Evolutionary conservation across 2,888 invertebrate genomes (phyloP).

Genomic region (Cheilosia grossa): DNA sequence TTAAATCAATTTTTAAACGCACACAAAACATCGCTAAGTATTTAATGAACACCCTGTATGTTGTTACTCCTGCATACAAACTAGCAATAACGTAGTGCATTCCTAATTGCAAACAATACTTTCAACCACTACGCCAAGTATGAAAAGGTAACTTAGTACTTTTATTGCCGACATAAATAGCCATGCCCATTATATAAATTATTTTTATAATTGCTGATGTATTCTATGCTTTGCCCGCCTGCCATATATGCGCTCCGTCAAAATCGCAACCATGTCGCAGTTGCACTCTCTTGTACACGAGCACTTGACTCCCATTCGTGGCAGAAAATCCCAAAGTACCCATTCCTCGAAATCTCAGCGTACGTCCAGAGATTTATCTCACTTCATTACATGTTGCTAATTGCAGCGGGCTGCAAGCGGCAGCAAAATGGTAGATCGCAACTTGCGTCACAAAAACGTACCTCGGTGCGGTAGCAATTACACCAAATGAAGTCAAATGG

Average conservation of each 20-base stretch:
- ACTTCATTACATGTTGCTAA: constrained; percentile 75
- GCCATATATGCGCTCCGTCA: constrained; percentile 7
- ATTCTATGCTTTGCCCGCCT: background rate
- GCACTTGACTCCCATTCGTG: background rate
- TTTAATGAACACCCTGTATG: no score
- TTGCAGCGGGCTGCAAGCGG: constrained; percentile 65
- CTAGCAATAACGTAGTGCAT: no score
- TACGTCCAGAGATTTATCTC: constrained; percentile 73
- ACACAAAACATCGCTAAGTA: no score
- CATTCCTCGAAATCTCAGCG: constrained; percentile 28
- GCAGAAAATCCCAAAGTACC: background rate
- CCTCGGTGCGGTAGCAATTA: constrained; percentile 50
- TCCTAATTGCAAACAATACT: no score
- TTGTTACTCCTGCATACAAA: no score
- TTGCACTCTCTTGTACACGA: background rate
- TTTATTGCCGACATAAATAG: background rate
- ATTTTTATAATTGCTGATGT: background rate
- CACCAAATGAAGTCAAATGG: constrained; percentile 69
- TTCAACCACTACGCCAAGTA: no score
- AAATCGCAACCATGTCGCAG: constrained; percentile 9
- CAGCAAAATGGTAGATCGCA: constrained; percentile 34
- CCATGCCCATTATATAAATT: constrained; percentile 41
- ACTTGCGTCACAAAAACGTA: constrained; percentile 34
- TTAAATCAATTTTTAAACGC: no score
- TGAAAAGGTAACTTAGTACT: no score